Conservation (phyloP, 2,113 vertebrate genomes). For the Nematolebias whitei region DNA sequence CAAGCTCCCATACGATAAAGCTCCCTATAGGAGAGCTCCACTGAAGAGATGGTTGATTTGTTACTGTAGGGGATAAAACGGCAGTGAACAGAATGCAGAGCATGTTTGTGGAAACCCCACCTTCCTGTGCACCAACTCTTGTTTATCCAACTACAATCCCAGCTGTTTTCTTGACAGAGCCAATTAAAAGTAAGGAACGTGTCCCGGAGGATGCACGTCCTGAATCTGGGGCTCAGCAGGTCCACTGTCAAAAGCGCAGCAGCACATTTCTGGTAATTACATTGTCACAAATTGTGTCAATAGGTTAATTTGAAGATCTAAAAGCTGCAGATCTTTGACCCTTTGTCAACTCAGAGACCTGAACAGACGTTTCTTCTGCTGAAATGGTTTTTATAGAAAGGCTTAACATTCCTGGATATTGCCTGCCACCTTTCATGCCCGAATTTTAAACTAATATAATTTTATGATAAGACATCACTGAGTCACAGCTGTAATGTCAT, state of each 20-base stretch:
- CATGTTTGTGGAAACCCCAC: background rate
- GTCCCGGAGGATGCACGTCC: background rate
- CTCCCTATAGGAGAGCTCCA: background rate
- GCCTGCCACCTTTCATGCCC: no score
- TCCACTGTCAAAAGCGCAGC: background rate
- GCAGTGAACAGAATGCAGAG: background rate
- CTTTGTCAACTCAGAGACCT: no score
- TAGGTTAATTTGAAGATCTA: background rate
- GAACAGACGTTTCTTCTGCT: no score
- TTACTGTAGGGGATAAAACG: background rate
- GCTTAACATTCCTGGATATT: no score
- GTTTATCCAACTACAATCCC: background rate
- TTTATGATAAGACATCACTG: no score
- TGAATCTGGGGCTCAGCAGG: background rate
- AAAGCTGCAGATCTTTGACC: no score
- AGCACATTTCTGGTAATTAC: background rate
- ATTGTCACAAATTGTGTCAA: background rate
- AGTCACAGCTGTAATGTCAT: no score
- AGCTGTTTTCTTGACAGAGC: slow-evolving; percentile 2
- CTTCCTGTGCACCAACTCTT: no score
- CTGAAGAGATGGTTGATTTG: background rate
- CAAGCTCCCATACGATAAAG: background rate
- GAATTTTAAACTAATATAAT: no score
- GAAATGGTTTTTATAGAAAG: no score
- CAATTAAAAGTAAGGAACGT: background rate